phyloP scores from a whole-genome alignment of 92 coral and sea anemone genomes.

The Blastomussa wellsi region DNA sequence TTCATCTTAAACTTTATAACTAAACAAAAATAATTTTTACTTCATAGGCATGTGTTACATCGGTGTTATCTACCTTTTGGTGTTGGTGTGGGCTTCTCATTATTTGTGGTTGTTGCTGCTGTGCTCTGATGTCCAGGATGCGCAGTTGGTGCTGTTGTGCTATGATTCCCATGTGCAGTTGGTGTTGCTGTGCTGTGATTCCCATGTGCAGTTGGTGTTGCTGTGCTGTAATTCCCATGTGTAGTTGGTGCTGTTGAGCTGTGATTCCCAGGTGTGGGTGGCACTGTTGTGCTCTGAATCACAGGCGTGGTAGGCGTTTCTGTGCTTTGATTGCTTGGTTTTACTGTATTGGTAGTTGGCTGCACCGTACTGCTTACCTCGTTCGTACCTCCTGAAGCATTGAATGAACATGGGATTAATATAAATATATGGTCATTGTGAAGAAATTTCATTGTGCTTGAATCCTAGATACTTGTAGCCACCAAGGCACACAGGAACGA shows the following conservation, averaged over 20 bases:
- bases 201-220: not conserved
- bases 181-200: constrained; percentile 17
- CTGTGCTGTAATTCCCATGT: not conserved
- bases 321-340: not conserved
- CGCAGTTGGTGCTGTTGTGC: constrained; percentile 1
- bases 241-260: constrained; percentile 14
- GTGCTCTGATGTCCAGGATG: not conserved
- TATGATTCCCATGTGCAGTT: constrained; percentile 4
- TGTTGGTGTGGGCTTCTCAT: constrained; percentile 9
- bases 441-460: too few species aligned
- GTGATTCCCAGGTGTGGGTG: not conserved
- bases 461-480: too few species aligned
- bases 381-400: too few species aligned
- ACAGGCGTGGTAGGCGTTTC: not conserved
- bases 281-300: not conserved
- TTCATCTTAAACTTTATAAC: too few species aligned
- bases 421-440: too few species aligned
- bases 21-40: too few species aligned
- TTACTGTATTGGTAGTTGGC: too few species aligned
- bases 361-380: too few species aligned
- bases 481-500: too few species aligned
- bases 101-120: constrained; percentile 9
- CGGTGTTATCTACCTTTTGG: not conserved
- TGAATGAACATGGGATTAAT: too few species aligned
- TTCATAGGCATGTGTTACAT: too few species aligned